These are phyloP conservation scores for Poeciliopsis turneri DNA, from an alignment of 2,797 vertebrate genomes.

Conservation along the genomic window DNA sequence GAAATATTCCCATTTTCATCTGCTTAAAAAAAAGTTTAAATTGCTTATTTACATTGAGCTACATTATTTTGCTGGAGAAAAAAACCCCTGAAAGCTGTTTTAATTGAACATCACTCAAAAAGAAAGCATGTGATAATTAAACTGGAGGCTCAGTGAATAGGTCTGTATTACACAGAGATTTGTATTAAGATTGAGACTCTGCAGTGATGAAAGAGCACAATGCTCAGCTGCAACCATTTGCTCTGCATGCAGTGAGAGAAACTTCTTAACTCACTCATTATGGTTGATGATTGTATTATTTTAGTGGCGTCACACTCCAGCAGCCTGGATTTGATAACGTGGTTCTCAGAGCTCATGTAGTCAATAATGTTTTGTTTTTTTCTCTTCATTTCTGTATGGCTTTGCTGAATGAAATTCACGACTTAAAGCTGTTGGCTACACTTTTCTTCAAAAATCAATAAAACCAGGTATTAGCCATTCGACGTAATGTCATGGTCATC, in stretches of 20 bases:
- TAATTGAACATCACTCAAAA: constrained; percentile 73
- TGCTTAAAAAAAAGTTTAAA: constrained; percentile 37
- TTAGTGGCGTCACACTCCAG: constrained; percentile 67
- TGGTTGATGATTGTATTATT: constrained; percentile 78
- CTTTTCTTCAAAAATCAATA: constrained; percentile 5
- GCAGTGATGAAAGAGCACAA: constrained; percentile 70
- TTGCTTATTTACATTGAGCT: constrained; percentile 56
- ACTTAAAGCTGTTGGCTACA: constrained; percentile 20
- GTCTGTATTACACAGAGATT: constrained; percentile 75
- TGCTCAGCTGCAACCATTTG: constrained; percentile 64
- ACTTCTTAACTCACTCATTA: constrained; percentile 73
- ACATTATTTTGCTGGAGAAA: constrained; percentile 62
- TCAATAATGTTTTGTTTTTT: constrained; percentile 54
- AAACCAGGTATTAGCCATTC: background rate
- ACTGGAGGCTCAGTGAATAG: constrained; percentile 68
- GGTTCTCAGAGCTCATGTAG: constrained; percentile 51
- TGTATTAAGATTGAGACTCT: constrained; percentile 76
- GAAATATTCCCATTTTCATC: constrained; percentile 13
- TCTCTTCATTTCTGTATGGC: constrained; percentile 20
- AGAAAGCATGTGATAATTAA: constrained; percentile 71
- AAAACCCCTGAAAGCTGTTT: constrained; percentile 60
- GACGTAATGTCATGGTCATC: background rate
- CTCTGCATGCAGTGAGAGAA: constrained; percentile 63
- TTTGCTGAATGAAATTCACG: constrained; percentile 41
- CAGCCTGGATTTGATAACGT: constrained; percentile 60